Evolutionary conservation across 2,113 vertebrate species (phyloP), one percentile per base, ranked within the genome.

Genomic region (Eurypyga helias): DNA sequence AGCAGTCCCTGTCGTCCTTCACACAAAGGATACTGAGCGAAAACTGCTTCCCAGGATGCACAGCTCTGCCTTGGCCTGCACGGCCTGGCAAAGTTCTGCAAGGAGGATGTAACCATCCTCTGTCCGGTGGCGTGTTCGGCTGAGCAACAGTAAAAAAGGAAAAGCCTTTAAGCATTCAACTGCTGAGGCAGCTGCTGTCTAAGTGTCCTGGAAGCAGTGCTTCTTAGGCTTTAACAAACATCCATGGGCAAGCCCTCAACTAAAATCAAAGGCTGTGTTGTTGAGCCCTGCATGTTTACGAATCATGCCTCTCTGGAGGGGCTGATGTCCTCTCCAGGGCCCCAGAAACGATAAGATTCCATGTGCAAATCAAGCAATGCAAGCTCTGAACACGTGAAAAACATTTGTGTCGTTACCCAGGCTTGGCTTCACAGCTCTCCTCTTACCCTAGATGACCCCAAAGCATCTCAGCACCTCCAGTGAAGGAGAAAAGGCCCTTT

Each of bases 101-200:
- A 81, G 77, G 72, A 73, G 51, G 82, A 54, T 9, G 28, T 49
- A 73, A 79, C 73, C 13, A 0, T 62, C 73, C 72, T 58, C 69
- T 91, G 55, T 46, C n/a, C 73, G 36, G 65, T 75, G 78, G 54
- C 61, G 60, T 26, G 38, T 80, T 52, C 82, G 88, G 31, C 38
- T 10, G 26, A 76, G 66, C 65, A 88, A 43, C 45, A 81, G 71
- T 19, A 36, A 77, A 83, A 90, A 83, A 65, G 31, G 45, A 62
- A 92, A 89, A 93, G 55, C 67, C 83, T 90, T 90, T 73, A 87
- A 92, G 93, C 67, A 54, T 33, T 38, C 71, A 46, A 15, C 78
- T 89, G 83, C n/a, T 49, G 45, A 80, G 52, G 71, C 66, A 78
- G 71, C 66, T 86, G 87, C 61, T 94, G 45, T 38, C 83, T 38